Evolutionary conservation across 2,113 vertebrate genomes (phyloP).

Genomic region (Tyrannus savana): DNA sequence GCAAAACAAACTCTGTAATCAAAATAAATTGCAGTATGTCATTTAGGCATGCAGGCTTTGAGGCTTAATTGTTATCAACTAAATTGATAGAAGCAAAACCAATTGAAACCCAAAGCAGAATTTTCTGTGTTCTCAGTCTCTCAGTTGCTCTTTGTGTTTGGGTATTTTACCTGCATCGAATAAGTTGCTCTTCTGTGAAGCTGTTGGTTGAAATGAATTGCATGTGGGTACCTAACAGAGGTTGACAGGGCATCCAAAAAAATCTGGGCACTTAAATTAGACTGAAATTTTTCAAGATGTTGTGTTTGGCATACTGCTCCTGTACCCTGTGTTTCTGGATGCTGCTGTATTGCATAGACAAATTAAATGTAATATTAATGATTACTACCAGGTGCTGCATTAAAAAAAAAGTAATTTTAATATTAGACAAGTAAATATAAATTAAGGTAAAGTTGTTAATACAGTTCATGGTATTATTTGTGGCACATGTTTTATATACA

Average conservation of each 20-base stretch:
- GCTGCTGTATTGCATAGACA: neutral
- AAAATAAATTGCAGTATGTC: neutral
- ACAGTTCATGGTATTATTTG: neutral
- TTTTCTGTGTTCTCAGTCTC: neutral
- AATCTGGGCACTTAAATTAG: fast-evolving
- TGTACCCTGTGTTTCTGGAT: neutral
- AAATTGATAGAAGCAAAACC: neutral
- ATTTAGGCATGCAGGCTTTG: neutral
- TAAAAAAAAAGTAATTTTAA: neutral
- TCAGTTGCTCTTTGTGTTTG: neutral
- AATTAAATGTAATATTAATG: neutral
- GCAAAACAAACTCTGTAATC: neutral
- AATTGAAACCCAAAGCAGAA: neutral
- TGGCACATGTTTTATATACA: neutral
- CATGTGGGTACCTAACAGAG: neutral
- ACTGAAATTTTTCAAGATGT: neutral
- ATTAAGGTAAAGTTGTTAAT: neutral
- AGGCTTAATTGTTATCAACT: neutral
- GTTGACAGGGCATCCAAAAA: neutral
- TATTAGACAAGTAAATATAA: neutral
- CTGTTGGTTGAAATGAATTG: neutral
- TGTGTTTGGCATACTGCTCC: neutral
- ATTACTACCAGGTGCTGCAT: neutral
- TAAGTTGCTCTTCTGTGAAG: neutral
- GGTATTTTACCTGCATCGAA: neutral